Evolutionary conservation across 2,888 invertebrate genomes (phyloP).

Genomic region (Pseudococcus longispinus): DNA sequence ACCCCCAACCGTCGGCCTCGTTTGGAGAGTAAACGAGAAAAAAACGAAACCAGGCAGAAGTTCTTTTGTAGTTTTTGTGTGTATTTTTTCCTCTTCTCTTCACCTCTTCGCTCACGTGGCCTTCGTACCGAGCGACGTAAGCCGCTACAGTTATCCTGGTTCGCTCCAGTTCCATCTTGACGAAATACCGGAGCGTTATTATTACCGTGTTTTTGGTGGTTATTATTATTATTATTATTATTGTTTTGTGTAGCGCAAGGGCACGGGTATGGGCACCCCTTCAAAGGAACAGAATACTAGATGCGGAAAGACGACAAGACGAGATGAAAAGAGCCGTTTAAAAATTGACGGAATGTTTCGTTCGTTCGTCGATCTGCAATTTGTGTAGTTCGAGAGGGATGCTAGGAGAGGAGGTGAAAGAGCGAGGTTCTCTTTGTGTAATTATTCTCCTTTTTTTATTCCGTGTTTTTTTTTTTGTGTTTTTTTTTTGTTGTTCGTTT

Average conservation of each 20-base stretch:
- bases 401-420: background rate
- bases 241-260: background rate
- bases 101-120: background rate
- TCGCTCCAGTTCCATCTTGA: slow-evolving; percentile 5
- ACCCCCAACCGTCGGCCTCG: background rate
- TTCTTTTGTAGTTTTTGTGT: slow-evolving; percentile 51
- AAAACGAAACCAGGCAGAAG: slow-evolving; percentile 52
- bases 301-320: background rate
- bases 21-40: slow-evolving; percentile 27
- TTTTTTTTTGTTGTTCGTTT: background rate
- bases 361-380: background rate
- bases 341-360: background rate
- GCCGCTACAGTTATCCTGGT: background rate
- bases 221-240: background rate
- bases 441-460: background rate
- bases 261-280: background rate
- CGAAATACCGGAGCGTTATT: background rate
- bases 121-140: background rate
- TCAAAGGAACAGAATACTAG: background rate
- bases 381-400: background rate
- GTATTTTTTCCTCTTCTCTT: background rate
- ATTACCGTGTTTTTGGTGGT: background rate
- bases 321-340: slow-evolving; percentile 1
- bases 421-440: background rate
- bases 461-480: background rate